Evolutionary conservation across 2,888 invertebrate genomes (phyloP), one percentile per base, ranked within the genome.

Genomic region (Cephus runcator): DNA sequence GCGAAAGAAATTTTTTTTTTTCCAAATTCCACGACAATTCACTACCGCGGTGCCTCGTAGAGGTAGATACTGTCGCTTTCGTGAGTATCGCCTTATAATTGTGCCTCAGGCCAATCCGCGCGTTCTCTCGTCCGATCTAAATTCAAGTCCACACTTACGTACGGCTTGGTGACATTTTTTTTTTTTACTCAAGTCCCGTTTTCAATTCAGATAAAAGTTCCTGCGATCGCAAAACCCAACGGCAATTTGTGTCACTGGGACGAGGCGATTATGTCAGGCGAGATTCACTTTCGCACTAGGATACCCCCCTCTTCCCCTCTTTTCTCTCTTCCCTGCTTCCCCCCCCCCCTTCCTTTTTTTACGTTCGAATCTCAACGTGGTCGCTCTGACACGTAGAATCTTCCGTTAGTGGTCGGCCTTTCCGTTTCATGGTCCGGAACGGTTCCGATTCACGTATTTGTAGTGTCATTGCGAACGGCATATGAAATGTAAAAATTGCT

Each of bases 51-150:
- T 56, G 56, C 9, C 56, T 56, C 9, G 9, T 56, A 15, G 1
- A 56, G 9, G 77, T 68, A 9, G 23, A 77, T 68, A 75, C 77
- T 69, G 77, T 81, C 71, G 73, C 73, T 79, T 80, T 81, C 75
- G 68, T 77, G 34, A 35, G 77, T 73, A 75, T 73, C 75, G 68
- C 56, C 40, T 36, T 30, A 23, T 9, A 56, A 56, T 56, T 23
- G 2, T 56, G 23, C 56, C 56, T 56, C 23, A 1, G 56, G 56
- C 56, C 6, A 56, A 56, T 56, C 0, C 9, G 23, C 56, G 9
- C 23, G 56, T 9, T 23, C 56, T 56, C 56, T 56, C 23, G 23
- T 23, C 23, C 56, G 2, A 56, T 56, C 56, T 23, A 56, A 56
- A 56, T 23, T 23, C 56, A 23, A 1, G 15, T 56, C 6, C 9